Conservation (phyloP, 2,888 invertebrate species). For the Eristalis arbustorum region DNA sequence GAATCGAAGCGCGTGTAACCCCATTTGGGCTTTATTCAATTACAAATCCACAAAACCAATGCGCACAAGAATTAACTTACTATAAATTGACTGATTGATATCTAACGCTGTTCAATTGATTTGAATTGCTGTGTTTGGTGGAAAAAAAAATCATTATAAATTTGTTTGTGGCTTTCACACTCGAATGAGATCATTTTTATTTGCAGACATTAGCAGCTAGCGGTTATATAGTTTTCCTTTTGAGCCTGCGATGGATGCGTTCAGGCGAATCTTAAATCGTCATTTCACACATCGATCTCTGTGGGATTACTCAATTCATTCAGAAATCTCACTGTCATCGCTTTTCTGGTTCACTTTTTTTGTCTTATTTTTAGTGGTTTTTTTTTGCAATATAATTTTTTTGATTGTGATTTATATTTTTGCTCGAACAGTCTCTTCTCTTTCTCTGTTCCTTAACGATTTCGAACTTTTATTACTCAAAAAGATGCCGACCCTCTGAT, state of each 20-base stretch:
- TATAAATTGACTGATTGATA: conserved; percentile 7
- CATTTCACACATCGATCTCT: background rate
- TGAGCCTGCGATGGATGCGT: background rate
- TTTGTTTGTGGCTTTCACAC: conserved; percentile 4
- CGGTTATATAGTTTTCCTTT: background rate
- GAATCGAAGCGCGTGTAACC: conserved; percentile 33
- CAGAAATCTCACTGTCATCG: background rate
- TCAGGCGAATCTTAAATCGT: background rate
- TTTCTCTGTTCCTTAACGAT: conserved; percentile 15
- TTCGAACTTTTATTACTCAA: conserved; percentile 38
- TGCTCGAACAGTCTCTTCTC: background rate
- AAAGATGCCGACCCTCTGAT: conserved; percentile 44
- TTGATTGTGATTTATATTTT: conserved; percentile 32
- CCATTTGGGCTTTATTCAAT: conserved; percentile 21
- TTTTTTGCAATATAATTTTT: conserved; percentile 10
- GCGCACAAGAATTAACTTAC: conserved; percentile 8
- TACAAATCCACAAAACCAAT: conserved; percentile 7
- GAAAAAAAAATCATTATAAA: conserved; percentile 1
- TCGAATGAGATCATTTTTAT: conserved; percentile 29
- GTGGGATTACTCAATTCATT: conserved; percentile 6
- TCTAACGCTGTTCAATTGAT: conserved; percentile 7
- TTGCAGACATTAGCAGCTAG: background rate
- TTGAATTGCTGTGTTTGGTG: conserved; percentile 6
- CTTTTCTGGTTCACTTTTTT: background rate
- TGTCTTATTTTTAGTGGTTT: background rate